Base-by-base conservation (phyloP, 2,888 invertebrate genomes). In the Erpobdella octoculata region DNA sequence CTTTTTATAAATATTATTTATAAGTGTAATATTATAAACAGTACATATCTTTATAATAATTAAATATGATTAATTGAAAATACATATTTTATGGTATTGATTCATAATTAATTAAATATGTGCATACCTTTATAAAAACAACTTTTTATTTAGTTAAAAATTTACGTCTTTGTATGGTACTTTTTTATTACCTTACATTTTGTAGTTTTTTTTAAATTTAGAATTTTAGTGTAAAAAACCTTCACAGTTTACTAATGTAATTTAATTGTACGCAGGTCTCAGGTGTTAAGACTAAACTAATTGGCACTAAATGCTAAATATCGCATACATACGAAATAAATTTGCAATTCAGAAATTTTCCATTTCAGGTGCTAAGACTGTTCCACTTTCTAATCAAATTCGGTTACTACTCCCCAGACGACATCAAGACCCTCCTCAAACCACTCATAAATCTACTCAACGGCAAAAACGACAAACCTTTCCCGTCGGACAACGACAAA, bases 371-470 rank as follows among this genome's bases (percentile, higher is more conserved):
- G 2, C 70, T 79, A 69, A 59, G 74, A 25, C 73, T 79, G 59
- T 75, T 79, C 67, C 76, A 77, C 68, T 76, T 75, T 73, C 69
- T 79, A 67, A 76, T 78, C 36, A 76, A 75, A 71, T 77, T 78
- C 48, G 79, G 79, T 25, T 78, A 79, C 74, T 79, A 79, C 71
- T 75, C 74, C 25, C 75, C 76, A 15, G 76, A 76, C 31, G 79
- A 79, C 73, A 78, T 79, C 69, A 75, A 75, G 61, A 35, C 66
- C 9, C 74, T 79, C 31, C 74, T 79, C 38, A 74, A 74, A 62
- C 79, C 79, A 4, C 75, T 79, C 48, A 72, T 79, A 41, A 76
- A 76, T 46, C 76, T 79, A 35, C 75, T 79, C 46, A 79, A 79
- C 46, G 79, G 79, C 9, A 73, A 73, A 48, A 71, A 73, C 41